Evolutionary conservation across 2,888 invertebrate species (phyloP), one percentile per base, ranked within the genome.

Genomic region (Sarcophaga variegata): DNA sequence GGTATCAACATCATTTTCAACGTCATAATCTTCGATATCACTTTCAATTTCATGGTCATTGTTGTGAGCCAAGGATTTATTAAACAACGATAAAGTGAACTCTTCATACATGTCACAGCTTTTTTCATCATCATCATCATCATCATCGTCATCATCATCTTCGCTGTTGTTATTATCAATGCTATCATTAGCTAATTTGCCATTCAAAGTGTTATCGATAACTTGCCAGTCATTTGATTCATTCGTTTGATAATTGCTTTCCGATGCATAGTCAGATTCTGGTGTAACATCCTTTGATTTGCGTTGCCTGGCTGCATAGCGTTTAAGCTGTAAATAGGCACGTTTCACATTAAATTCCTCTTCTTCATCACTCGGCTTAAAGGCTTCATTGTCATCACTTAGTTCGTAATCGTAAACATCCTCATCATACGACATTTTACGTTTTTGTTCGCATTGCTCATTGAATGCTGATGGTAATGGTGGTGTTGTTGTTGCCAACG

Each of bases 261-360:
- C 92, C 75, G 93, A 93, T 79, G 92, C 93, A 90, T 93, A 93
- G 90, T 93, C 93, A 81, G 93, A 93, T 90, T 93, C 93, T 54
- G 93, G 91, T 47, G 92, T 93, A 22, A 89, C 87, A 83, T 92
- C 92, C 86, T 91, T 92, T 66, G 87, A 85, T 59, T 79, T 87
- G 49, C 71, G 79, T 60, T 82, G 87, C 25, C 27, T 75, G 6
- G 87, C 81, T 60, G 76, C 71, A 85, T 82, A 85, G 67, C 76
- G 75, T 67, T 81, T 84, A 20, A 87, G 71, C 20, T 82, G 70
- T 20, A 82, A 72, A 85, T 85, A 87, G 10, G 78, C 86, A 14
- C 59, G 20, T 37, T 83, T 89, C 81, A 25, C 81, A 64, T 88
- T 84, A 17, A 78, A 85, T 8, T 88, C 83, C 3, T 87, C 67